phyloP scores from a whole-genome alignment of 1,140 invertebrate species.

The Oncopodura yosiiana region DNA sequence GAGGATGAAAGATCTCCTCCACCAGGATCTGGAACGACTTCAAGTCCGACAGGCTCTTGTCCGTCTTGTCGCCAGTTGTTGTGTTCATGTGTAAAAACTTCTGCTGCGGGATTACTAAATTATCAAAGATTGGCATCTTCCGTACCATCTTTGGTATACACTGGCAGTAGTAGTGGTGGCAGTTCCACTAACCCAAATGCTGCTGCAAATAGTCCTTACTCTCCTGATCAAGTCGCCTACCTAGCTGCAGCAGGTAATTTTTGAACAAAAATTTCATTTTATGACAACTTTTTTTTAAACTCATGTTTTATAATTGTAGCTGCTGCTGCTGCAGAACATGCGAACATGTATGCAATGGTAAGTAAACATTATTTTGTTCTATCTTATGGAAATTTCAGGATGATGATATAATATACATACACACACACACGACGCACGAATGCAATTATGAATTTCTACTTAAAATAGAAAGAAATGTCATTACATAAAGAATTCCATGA shows the following conservation, averaged over 20 bases:
- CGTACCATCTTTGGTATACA: constrained; percentile 35
- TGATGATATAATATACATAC: no score
- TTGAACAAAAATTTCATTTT: no score
- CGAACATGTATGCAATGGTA: constrained; percentile 32
- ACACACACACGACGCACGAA: no score
- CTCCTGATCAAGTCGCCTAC: constrained; percentile 33
- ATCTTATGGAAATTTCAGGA: no score
- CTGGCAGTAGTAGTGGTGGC: not conserved
- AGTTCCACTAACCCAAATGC: constrained; percentile 22
- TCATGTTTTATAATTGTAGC: no score
- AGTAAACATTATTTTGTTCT: constrained; percentile 3
- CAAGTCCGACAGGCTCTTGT: constrained; percentile 30
- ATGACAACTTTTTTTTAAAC: no score
- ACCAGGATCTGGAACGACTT: no score
- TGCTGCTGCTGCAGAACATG: constrained; percentile 31
- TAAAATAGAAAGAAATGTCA: no score
- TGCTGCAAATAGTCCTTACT: constrained; percentile 32
- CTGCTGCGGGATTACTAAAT: constrained; percentile 31
- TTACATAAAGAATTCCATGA: no score
- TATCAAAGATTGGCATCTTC: constrained; percentile 36
- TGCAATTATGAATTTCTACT: no score
- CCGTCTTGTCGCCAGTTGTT: constrained; percentile 33
- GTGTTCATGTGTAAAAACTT: constrained; percentile 35
- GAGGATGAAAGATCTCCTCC: constrained; percentile 25
- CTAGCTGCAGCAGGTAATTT: constrained; percentile 31